A percentile compares a stretch with the other conserved stretches of the same genome.
Conservation (phyloP, 53 echinoderm and acorn worm genomes). For the Astropecten irregularis region DNA sequence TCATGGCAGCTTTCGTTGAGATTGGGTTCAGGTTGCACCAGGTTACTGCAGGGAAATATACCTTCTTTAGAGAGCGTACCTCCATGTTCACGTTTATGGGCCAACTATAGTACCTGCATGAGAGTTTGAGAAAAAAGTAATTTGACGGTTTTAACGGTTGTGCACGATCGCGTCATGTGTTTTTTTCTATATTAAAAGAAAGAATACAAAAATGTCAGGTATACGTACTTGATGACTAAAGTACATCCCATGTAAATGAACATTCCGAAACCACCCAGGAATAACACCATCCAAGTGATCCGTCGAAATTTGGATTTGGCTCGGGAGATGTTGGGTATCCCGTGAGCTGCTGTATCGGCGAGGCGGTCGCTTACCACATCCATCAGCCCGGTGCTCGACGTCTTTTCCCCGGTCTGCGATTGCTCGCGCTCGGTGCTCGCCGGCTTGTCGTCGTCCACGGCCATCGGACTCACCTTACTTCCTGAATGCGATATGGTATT, state of each 20-base stretch:
- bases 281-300: conserved; percentile 60
- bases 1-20: not conserved
- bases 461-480: conserved; percentile 3
- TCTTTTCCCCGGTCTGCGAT: not conserved
- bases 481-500: no score
- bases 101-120: conserved; percentile 22
- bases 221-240: conserved; percentile 47
- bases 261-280: conserved; percentile 54
- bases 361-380: conserved; percentile 25
- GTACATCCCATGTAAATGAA: conserved; percentile 51
- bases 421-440: conserved; percentile 57
- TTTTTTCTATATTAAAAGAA: no score
- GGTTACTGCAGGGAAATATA: conserved; percentile 79
- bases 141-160: no score
- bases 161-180: no score
- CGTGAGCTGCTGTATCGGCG: conserved; percentile 80
- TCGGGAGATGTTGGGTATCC: conserved; percentile 78
- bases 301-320: conserved; percentile 40
- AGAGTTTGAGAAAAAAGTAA: no score
- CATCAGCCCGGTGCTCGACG: not conserved
- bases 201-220: no score
- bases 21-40: conserved; percentile 85
- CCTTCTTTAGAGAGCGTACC: not conserved
- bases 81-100: conserved; percentile 73
- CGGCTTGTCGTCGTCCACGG: not conserved